Conservation (phyloP, 2,113 vertebrate genomes). For the Atrichornis clamosus region DNA sequence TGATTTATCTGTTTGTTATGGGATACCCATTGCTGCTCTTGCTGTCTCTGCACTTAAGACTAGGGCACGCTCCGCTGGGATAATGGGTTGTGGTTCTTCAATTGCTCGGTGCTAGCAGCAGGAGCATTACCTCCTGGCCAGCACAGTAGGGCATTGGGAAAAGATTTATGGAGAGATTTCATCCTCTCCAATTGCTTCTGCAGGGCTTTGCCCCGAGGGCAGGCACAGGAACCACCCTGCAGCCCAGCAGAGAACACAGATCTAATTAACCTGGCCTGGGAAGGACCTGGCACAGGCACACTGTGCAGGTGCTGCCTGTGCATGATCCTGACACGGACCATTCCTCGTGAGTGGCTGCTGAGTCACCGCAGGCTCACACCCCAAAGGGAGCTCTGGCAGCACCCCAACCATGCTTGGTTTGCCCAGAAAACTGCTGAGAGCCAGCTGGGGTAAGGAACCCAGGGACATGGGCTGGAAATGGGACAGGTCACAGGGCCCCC, state of each 20-base stretch:
- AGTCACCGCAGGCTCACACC: too few relatives aligned
- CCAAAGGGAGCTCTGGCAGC: too few relatives aligned
- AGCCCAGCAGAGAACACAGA: neutral
- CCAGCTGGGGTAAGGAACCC: too few relatives aligned
- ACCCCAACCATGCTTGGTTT: too few relatives aligned
- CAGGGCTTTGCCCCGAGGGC: too few relatives aligned
- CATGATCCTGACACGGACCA: too few relatives aligned
- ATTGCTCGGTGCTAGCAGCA: neutral
- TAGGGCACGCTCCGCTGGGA: neutral
- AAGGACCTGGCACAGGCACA: neutral
- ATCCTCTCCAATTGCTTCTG: neutral
- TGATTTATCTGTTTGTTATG: neutral
- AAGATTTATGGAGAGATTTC: neutral
- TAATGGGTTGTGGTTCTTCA: neutral
- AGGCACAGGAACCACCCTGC: neutral
- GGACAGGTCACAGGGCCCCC: too few relatives aligned
- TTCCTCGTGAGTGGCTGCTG: too few relatives aligned
- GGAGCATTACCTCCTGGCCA: neutral
- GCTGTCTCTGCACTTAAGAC: neutral
- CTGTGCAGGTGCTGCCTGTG: too few relatives aligned
- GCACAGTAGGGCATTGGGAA: neutral
- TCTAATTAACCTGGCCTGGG: neutral
- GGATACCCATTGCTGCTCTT: accelerated
- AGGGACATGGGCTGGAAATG: too few relatives aligned
- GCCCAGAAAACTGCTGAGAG: too few relatives aligned